Evolutionary conservation across 2,888 invertebrate species (phyloP), one percentile per base, ranked within the genome.

Genomic region (Alentia gelatinosa): DNA sequence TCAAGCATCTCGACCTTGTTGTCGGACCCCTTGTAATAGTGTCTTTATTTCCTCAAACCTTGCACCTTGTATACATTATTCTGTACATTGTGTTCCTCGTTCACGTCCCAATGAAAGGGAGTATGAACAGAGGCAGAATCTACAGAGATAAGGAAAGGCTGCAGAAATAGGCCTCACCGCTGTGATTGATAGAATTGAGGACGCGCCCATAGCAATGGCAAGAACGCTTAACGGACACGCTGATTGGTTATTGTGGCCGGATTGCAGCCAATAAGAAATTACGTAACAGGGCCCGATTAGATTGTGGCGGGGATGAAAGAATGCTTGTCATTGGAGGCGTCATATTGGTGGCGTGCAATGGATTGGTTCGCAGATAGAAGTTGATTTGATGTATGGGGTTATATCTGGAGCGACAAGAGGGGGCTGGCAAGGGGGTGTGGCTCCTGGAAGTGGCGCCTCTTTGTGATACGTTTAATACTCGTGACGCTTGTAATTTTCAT

Each of bases 351-450:
- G 39, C 4, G 39, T 23, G 47, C 86, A 47, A 86, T 86, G 47
- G 86, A 86, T 86, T 47, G 30, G 26, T 47, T 30, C 47, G 47
- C n/a, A 33, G 86, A 86, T 86, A 26, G 86, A 50, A 86, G 47
- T 86, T 86, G 86, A 86, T 86, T 86, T 86, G 86, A 86, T 86
- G 86, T 86, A 47, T 86, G 86, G 47, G 47, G 47, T 86, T 86
- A 86, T 86, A 86, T 86, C 86, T 47, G 86, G 47, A 47, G 26
- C 30, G 86, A 86, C 86, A 33, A n/a, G 56, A 47, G 56, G 56
- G 56, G 3, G 56, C 19, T 56, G 5, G 5, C 3, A 56, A n/a
- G 3, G 56, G 19, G 56, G 19, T 1, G 5, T 56, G 5, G n/a
- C 56, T 56, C 56, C 56, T n/a, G 56, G n/a, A 19, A n/a, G n/a